phyloP scores from a whole-genome alignment of 2,113 vertebrate species.

The Pangasianodon gigas region DNA sequence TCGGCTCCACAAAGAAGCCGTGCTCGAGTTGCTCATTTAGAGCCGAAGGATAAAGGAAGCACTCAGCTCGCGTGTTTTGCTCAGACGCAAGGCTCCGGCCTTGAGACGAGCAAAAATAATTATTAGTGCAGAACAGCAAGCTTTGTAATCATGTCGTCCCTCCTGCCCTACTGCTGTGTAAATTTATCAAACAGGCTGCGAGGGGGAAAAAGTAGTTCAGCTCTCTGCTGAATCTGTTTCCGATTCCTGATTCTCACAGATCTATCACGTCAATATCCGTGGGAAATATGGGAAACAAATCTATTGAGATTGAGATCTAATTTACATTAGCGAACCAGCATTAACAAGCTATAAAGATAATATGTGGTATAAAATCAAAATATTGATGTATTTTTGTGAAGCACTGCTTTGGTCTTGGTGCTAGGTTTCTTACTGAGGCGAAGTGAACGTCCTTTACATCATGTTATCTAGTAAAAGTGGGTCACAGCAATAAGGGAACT shows the following conservation, averaged over 20 bases:
- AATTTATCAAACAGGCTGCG: neutral
- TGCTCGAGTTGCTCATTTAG: slow-evolving; percentile 33
- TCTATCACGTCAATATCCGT: neutral
- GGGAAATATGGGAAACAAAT: neutral
- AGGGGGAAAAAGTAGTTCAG: neutral
- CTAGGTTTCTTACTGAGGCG: neutral
- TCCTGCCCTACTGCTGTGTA: slow-evolving; percentile 3
- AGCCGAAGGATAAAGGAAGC: slow-evolving; percentile 35
- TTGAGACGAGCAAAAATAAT: neutral
- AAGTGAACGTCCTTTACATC: neutral
- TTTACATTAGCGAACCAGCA: neutral
- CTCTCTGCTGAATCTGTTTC: neutral
- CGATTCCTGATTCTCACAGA: neutral
- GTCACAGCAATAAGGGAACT: neutral
- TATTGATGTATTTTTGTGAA: neutral
- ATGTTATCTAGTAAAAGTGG: neutral
- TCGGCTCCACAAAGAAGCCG: neutral
- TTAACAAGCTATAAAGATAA: neutral
- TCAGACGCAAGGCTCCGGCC: neutral
- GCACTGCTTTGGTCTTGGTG: neutral
- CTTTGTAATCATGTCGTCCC: slow-evolving; percentile 8
- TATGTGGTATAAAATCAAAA: neutral
- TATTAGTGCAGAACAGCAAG: slow-evolving; percentile 11
- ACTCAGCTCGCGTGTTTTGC: neutral
- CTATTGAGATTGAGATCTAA: neutral